Evolutionary conservation across 2,113 vertebrate genomes (phyloP).

Genomic region (Entelurus aequoreus): DNA sequence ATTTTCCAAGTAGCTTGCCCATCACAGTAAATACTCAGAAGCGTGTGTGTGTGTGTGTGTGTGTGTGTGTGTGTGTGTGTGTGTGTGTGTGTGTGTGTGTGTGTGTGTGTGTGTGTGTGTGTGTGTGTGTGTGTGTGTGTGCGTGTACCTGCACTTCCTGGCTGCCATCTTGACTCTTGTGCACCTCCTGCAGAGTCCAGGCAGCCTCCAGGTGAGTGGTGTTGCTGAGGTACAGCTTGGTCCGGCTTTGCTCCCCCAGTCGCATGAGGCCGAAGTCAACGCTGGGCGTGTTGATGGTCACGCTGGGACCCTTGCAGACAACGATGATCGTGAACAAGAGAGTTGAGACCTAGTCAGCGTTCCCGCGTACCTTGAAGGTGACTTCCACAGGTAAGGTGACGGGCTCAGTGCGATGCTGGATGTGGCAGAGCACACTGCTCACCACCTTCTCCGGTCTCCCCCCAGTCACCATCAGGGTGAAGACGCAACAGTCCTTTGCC

Average conservation of each 20-base stretch:
- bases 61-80: background rate
- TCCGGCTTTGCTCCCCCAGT: slow-evolving; percentile 58
- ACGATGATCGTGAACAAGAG: too few relatives aligned
- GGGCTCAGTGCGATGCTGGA: slow-evolving; percentile 65
- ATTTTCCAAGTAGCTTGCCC: too few relatives aligned
- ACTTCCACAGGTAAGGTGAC: slow-evolving; percentile 77
- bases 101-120: background rate
- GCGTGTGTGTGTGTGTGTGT: too few relatives aligned
- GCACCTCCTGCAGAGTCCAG: slow-evolving; percentile 76
- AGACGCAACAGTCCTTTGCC: slow-evolving; percentile 67
- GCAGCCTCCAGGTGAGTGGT: slow-evolving; percentile 73
- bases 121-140: background rate
- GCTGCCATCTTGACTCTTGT: background rate
- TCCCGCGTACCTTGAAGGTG: slow-evolving; percentile 79
- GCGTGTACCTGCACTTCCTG: slow-evolving; percentile 46
- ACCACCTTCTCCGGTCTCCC: slow-evolving; percentile 67
- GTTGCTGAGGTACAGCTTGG: slow-evolving; percentile 75
- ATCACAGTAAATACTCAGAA: too few relatives aligned
- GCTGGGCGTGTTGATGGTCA: slow-evolving; percentile 71
- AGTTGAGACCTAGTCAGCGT: background rate
- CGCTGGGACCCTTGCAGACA: slow-evolving; percentile 78
- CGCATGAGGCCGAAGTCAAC: slow-evolving; percentile 80
- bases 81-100: background rate
- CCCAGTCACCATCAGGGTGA: slow-evolving; percentile 77
- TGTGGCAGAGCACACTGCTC: slow-evolving; percentile 71